Conservation (phyloP, 1,140 invertebrate genomes). For the Drosophila lini region DNA sequence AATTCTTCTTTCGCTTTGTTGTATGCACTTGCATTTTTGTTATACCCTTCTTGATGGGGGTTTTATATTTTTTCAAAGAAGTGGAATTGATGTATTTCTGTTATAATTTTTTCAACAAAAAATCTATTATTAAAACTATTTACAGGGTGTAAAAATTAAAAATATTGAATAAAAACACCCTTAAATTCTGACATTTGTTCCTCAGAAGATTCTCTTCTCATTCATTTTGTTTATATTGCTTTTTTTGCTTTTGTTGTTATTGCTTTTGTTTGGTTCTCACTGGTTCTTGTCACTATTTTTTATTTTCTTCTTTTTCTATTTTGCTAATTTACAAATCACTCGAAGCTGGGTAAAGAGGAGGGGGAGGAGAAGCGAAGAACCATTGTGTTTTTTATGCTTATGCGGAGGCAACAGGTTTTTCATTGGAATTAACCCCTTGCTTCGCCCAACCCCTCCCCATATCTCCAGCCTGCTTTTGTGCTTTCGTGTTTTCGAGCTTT, state of each 20-base stretch:
- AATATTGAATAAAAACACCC: no score
- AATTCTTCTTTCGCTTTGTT: constrained; percentile 4
- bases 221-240: background rate
- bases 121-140: no score
- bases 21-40: background rate
- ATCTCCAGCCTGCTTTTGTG: background rate
- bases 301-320: constrained; percentile 33
- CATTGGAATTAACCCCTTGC: constrained; percentile 18
- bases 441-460: background rate
- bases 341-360: background rate
- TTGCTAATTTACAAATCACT: constrained; percentile 60
- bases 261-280: constrained; percentile 40
- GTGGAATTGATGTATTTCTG: background rate
- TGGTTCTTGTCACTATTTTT: constrained; percentile 12
- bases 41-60: background rate
- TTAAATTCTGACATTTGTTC: background rate
- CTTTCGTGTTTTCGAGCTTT: constrained; percentile 21
- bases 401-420: constrained; percentile 68
- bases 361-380: background rate
- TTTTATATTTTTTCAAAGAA: background rate
- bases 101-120: background rate
- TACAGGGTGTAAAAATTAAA: no score
- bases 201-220: background rate
- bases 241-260: constrained; percentile 21
- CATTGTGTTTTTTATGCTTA: constrained; percentile 53